Conservation (phyloP, 37 sponge, comb jelly and placozoan species). For the Bolinopsis microptera region DNA sequence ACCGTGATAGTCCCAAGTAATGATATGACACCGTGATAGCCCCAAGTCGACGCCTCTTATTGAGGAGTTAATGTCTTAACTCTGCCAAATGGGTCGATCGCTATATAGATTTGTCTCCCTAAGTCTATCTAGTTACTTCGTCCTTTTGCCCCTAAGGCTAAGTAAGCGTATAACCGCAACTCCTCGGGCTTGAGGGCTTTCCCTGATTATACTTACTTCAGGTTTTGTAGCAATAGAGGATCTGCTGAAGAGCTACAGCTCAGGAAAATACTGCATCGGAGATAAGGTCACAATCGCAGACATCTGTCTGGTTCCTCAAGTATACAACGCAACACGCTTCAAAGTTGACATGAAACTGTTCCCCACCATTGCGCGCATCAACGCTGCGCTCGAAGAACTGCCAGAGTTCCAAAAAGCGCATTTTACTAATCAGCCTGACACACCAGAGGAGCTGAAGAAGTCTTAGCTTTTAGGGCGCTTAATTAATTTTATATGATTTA, state of each 20-base stretch:
- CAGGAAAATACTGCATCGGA: constrained; percentile 88
- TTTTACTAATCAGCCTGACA: constrained; percentile 88
- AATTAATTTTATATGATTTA: no score
- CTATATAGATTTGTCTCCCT: neutral
- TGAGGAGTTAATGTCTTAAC: no score
- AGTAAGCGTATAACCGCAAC: neutral
- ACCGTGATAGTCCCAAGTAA: no score
- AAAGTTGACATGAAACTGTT: constrained; percentile 81
- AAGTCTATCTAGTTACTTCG: neutral
- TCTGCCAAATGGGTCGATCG: no score
- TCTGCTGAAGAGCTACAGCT: constrained; percentile 70
- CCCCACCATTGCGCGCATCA: constrained; percentile 81
- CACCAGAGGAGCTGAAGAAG: constrained; percentile 77
- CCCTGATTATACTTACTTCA: neutral
- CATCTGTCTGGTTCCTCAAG: constrained; percentile 87
- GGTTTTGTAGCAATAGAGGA: constrained; percentile 80
- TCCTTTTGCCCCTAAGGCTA: neutral
- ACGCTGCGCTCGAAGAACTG: constrained; percentile 71
- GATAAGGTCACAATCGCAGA: constrained; percentile 98
- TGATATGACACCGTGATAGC: no score
- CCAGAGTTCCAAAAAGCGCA: constrained; percentile 79
- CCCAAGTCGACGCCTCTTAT: no score
- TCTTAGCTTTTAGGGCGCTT: neutral
- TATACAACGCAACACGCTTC: constrained; percentile 92
- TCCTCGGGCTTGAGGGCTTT: neutral